These are phyloP conservation scores for Theristicus caerulescens DNA, from an alignment of 2,113 vertebrate species.

Conservation along the genomic window DNA sequence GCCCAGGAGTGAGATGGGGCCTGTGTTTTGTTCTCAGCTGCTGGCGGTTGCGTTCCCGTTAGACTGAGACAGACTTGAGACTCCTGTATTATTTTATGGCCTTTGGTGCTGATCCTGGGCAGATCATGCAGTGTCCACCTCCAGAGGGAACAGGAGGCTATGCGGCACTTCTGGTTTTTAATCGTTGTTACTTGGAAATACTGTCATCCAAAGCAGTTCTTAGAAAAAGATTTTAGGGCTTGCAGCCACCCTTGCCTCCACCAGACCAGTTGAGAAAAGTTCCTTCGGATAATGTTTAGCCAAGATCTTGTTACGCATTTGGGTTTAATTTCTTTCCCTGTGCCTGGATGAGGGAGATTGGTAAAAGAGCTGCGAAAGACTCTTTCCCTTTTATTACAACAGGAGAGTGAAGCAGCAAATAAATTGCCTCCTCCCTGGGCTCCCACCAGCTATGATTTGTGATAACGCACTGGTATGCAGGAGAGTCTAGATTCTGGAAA, in stretches of 20 bases:
- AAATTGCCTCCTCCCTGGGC: constrained; percentile 9
- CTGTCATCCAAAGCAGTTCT: not conserved
- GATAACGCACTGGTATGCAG: not conserved
- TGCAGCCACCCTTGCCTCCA: not conserved
- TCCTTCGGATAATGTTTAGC: not conserved
- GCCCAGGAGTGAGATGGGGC: accelerated
- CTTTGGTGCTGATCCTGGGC: not conserved
- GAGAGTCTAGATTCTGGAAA: constrained; percentile 14
- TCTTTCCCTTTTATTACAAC: constrained; percentile 23
- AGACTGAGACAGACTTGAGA: not conserved
- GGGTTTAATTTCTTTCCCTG: constrained; percentile 22
- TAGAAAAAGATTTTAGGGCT: not conserved
- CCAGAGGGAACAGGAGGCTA: not conserved
- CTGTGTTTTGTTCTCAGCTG: not conserved
- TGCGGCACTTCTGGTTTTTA: not conserved
- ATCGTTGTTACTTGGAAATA: not conserved
- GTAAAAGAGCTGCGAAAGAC: not conserved
- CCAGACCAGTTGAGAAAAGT: not conserved
- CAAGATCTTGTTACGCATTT: not conserved
- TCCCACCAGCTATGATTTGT: constrained; percentile 5
- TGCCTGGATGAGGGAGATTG: not conserved
- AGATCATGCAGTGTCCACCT: not conserved
- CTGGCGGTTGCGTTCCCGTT: not conserved
- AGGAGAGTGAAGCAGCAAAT: constrained; percentile 13
- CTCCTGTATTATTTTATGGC: not conserved